phyloP scores from a whole-genome alignment of 1,140 invertebrate genomes.

The Caenorhabditis inopinata region DNA sequence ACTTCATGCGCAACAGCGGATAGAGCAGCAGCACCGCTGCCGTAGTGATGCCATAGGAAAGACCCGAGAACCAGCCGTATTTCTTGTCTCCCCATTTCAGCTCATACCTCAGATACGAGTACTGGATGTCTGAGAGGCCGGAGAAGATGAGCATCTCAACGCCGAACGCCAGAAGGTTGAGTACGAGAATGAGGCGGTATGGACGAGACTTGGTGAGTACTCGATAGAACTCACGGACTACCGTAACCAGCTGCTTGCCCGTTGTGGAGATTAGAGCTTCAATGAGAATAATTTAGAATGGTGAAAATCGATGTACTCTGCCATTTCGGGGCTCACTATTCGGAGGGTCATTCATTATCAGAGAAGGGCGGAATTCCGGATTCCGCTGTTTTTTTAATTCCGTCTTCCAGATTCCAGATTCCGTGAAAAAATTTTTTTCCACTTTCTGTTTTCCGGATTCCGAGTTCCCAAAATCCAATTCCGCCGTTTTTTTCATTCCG shows the following conservation, averaged over 20 bases:
- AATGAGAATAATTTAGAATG: not conserved
- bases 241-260: not conserved
- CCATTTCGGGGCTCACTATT: no score
- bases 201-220: slow-evolving; percentile 14
- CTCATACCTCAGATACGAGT: slow-evolving; percentile 50
- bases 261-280: not conserved
- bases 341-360: no score
- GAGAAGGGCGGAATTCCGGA: no score
- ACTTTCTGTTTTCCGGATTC: no score
- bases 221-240: slow-evolving; percentile 33
- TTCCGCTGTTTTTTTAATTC: no score
- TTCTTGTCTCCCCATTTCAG: slow-evolving; percentile 48
- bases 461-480: no score
- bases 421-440: no score
- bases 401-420: no score
- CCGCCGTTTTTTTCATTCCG: no score
- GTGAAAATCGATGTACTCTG: no score
- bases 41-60: slow-evolving; percentile 44
- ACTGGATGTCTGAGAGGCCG: slow-evolving; percentile 49
- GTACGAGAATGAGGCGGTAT: not conserved
- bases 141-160: slow-evolving; percentile 39
- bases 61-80: slow-evolving; percentile 50
- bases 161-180: slow-evolving; percentile 40
- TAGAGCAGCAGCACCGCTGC: slow-evolving; percentile 55
- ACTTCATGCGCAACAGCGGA: slow-evolving; percentile 52